These are phyloP conservation scores for Merodon equestris DNA, from an alignment of 2,888 invertebrate species.

Conservation along the genomic window DNA sequence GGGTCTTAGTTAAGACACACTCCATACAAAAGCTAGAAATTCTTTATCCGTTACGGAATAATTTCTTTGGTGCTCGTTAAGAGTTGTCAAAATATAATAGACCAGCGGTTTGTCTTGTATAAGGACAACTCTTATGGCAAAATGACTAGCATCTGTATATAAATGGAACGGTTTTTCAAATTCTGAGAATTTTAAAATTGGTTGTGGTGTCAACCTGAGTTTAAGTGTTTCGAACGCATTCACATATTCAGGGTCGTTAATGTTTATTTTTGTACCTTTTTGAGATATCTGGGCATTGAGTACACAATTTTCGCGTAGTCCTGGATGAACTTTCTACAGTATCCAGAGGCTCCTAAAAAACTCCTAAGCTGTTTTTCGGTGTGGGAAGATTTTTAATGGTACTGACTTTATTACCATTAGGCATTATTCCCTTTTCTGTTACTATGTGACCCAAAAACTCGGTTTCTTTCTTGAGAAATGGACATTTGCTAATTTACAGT, in stretches of 20 bases:
- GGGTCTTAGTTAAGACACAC: slow-evolving; percentile 48
- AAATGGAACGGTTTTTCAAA: slow-evolving; percentile 50
- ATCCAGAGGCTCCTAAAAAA: too few relatives aligned
- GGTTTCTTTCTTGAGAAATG: too few relatives aligned
- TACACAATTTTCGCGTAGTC: too few relatives aligned
- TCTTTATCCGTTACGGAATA: slow-evolving; percentile 51
- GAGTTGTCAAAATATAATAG: slow-evolving; percentile 46
- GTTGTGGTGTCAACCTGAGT: slow-evolving; percentile 31
- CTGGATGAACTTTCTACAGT: too few relatives aligned
- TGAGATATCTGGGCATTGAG: too few relatives aligned
- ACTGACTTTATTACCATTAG: too few relatives aligned
- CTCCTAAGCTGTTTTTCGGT: too few relatives aligned
- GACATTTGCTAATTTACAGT: too few relatives aligned
- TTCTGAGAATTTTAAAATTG: slow-evolving; percentile 58
- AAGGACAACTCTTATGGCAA: slow-evolving; percentile 49
- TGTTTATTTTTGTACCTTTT: slow-evolving; percentile 55
- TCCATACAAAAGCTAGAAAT: slow-evolving; percentile 51
- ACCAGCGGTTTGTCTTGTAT: slow-evolving; percentile 51
- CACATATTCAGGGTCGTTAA: slow-evolving; percentile 54
- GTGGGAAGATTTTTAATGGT: too few relatives aligned
- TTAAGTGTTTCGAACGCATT: slow-evolving; percentile 60
- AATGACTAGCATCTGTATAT: slow-evolving; percentile 55
- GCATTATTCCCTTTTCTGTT: too few relatives aligned
- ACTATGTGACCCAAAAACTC: too few relatives aligned
- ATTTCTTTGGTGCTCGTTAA: slow-evolving; percentile 52